Percentiles rank a stretch among this genome's conserved stretches.
Conservation (phyloP, 2,888 invertebrate genomes). For the Dinocampus coccinellae region DNA sequence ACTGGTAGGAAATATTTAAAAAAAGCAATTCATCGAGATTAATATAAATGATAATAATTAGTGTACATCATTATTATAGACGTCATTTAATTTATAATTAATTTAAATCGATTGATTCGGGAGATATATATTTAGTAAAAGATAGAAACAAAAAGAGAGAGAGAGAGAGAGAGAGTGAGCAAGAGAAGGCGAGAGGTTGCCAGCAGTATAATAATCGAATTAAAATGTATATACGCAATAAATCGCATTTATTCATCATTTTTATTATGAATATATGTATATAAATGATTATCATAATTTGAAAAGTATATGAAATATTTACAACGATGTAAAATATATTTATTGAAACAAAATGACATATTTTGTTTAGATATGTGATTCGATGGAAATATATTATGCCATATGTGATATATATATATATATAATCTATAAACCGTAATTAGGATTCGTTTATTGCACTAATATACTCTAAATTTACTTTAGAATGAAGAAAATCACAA, state of each 20-base stretch:
- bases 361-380: too few species aligned
- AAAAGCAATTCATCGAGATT: slow-evolving; percentile 24
- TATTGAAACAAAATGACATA: neutral
- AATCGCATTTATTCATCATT: neutral
- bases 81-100: too few species aligned
- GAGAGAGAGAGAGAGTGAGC: too few species aligned
- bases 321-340: neutral
- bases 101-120: neutral
- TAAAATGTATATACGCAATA: neutral
- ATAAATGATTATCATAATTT: neutral
- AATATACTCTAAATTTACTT: too few species aligned
- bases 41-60: neutral
- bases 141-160: too few species aligned
- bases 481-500: too few species aligned
- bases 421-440: too few species aligned
- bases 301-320: neutral
- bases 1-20: slow-evolving; percentile 37
- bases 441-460: too few species aligned
- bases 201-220: neutral
- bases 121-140: too few species aligned
- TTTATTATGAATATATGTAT: neutral
- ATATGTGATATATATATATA: too few species aligned
- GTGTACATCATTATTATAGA: neutral
- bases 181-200: too few species aligned
- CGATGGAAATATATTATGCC: too few species aligned